phyloP scores from a whole-genome alignment of 2,797 vertebrate genomes.

The Alfaro cultratus region DNA sequence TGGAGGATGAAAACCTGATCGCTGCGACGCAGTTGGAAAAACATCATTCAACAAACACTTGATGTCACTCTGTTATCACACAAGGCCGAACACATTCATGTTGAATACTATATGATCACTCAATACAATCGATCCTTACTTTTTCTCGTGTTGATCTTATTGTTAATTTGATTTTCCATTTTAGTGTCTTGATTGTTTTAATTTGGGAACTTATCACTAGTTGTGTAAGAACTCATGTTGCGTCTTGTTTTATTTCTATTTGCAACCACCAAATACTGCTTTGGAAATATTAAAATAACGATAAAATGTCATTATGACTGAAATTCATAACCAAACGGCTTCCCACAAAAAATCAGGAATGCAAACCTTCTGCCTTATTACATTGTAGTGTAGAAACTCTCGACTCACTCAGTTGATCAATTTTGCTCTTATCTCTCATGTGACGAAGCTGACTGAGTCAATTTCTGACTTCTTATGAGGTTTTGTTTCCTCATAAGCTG shows the following conservation, averaged over 20 bases:
- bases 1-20: slow-evolving; percentile 42
- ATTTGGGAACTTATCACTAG: not conserved
- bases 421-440: not conserved
- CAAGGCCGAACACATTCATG: not conserved
- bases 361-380: not conserved
- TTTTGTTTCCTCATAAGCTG: not conserved
- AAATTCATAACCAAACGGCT: not conserved
- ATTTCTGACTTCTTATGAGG: not conserved
- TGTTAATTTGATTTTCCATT: not conserved
- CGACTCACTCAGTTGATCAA: not conserved
- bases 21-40: not conserved
- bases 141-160: not conserved
- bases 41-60: not conserved
- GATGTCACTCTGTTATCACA: not conserved
- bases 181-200: not conserved
- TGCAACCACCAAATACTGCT: not conserved
- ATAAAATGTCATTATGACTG: not conserved
- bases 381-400: not conserved
- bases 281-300: not conserved
- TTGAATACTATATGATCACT: not conserved
- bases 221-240: not conserved
- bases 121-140: not conserved
- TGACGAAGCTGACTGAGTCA: not conserved
- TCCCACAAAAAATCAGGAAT: not conserved
- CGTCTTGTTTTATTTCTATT: not conserved